A percentile compares a stretch with the other conserved stretches of the same genome.
Conservation (phyloP, 1,140 invertebrate species). For the Penaeus vannamei region DNA sequence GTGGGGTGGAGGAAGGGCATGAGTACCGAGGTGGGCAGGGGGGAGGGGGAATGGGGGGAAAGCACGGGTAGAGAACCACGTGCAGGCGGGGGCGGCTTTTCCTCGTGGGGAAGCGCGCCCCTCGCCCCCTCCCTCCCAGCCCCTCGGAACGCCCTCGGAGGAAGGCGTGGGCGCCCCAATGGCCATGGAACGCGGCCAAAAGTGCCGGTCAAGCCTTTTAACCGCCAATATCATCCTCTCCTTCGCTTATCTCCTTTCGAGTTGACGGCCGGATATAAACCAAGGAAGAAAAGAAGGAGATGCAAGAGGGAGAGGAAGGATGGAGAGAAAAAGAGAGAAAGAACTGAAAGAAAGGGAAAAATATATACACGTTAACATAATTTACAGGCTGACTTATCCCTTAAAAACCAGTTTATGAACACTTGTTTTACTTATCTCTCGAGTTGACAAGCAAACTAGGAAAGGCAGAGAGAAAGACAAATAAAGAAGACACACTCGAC, state of each 20-base stretch:
- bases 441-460: no score
- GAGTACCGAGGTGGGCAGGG: not conserved
- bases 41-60: not conserved
- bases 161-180: not conserved
- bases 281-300: no score
- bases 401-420: not conserved
- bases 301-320: no score
- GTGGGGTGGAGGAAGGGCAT: not conserved
- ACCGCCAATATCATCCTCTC: no score
- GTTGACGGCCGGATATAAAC: no score
- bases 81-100: no score
- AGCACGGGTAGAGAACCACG: not conserved
- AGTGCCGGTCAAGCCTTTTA: no score
- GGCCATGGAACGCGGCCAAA: not conserved
- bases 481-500: no score
- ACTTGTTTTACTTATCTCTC: no score
- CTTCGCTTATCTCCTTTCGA: no score
- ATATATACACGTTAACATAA: not conserved
- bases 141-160: not conserved
- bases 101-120: not conserved
- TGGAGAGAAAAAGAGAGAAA: constrained; percentile 8
- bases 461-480: no score
- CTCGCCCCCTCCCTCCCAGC: not conserved
- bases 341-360: not conserved
- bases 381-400: no score